A percentile compares a stretch with the other conserved stretches of the same genome.
phyloP scores from a whole-genome alignment of 2,113 vertebrate species.

The Tauraco erythrolophus region DNA sequence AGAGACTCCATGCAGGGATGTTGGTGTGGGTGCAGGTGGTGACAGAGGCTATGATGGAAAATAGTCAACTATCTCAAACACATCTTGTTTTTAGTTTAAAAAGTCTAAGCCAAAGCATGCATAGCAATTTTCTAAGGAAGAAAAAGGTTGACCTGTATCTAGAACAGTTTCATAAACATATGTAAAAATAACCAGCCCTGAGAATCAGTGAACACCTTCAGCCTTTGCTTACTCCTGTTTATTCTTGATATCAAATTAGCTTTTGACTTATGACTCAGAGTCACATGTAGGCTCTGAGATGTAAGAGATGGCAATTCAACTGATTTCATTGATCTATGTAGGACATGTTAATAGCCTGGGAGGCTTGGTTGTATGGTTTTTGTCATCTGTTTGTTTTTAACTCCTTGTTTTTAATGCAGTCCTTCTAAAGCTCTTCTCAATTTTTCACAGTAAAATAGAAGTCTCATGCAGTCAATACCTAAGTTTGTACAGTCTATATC shows the following conservation, averaged over 20 bases:
- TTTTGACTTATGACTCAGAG: slow-evolving; percentile 5
- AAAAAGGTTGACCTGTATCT: slow-evolving; percentile 15
- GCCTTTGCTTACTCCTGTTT: slow-evolving; percentile 49
- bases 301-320: neutral
- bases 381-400: neutral
- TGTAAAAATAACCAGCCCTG: slow-evolving; percentile 33
- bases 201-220: slow-evolving; percentile 48
- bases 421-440: neutral
- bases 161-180: neutral
- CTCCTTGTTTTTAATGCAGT: neutral
- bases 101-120: neutral
- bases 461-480: neutral
- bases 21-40: neutral
- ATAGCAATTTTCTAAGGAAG: slow-evolving; percentile 27
- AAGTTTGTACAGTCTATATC: slow-evolving; percentile 11
- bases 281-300: neutral
- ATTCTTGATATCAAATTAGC: slow-evolving; percentile 44
- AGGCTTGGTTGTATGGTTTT: neutral
- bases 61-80: neutral
- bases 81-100: neutral
- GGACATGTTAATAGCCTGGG: neutral
- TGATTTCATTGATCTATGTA: neutral
- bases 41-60: neutral
- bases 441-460: neutral
- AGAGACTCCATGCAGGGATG: neutral